Evolutionary conservation across 2,888 invertebrate species (phyloP), one percentile per base, ranked within the genome.

Genomic region (Odontocerum albicorne): DNA sequence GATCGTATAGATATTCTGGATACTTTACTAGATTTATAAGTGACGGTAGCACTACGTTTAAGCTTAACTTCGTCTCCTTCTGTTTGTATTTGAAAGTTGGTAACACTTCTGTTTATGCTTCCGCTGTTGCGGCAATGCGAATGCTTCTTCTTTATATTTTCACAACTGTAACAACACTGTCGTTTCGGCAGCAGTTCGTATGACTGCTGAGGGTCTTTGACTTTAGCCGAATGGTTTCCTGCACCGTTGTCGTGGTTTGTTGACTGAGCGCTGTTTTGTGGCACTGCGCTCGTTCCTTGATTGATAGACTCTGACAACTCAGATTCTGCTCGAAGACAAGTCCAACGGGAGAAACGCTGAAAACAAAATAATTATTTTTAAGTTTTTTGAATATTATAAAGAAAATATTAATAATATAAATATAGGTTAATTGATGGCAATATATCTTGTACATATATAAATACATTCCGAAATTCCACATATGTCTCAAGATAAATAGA

Each of bases 11-110:
- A 73, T 38, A 69, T 72, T 44, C 75, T 75, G 55, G 77, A 74
- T 54, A 74, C 75, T 60, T 66, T 72, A 59, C 74, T 77, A 0
- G 74, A 68, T 67, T 77, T 77, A 54, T 75, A 77, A 0, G 73
- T 73, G 31, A 63, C 57, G 71, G 64, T 74, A 70, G 57, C 73
- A 69, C 19, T 66, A 65, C 0, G 72, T 71, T 61, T 77, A 72
- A 60, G 17, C 7, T 54, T 51, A 17, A 42, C 49, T n/a, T 53
- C 54, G 7, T 53, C 52, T 7, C 21, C 19, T 16, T 59, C 55
- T 32, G 51, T 43, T 45, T 61, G 50, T 4, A 53, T 52, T 47
- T 59, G 55, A 51, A 59, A 55, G 43, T 58, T 56, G 20, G 52
- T 47, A 27, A 27, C 44, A 38, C 49, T 45, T 40, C 55, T 49